Evolutionary conservation across 2,888 invertebrate species (phyloP).

Genomic region (Himalopsyche anomala): DNA sequence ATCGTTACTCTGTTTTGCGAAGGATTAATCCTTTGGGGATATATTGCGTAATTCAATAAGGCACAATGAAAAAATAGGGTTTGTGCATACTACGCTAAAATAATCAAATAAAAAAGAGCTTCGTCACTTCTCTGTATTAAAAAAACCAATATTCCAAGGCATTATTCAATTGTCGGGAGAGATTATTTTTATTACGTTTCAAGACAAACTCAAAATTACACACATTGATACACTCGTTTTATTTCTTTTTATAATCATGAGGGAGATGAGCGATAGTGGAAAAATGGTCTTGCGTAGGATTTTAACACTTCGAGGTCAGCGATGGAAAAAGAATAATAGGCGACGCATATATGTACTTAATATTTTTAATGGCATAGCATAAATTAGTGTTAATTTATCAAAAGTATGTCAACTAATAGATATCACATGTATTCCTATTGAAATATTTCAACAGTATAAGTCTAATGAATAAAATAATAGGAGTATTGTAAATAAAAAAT

Average conservation of each 20-base stretch:
- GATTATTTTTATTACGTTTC: conserved; percentile 27
- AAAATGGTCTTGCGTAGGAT: conserved; percentile 3
- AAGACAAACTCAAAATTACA: conserved; percentile 18
- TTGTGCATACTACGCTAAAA: not conserved
- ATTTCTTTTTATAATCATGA: conserved; percentile 32
- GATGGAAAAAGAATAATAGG: not conserved
- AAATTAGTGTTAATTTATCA: too few relatives aligned
- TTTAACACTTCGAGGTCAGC: not conserved
- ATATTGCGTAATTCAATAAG: not conserved
- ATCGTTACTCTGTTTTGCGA: not conserved
- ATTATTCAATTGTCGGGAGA: not conserved
- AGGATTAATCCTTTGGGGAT: not conserved
- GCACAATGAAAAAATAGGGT: not conserved
- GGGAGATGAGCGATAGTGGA: conserved; percentile 26
- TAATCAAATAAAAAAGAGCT: not conserved
- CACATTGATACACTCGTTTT: conserved; percentile 1
- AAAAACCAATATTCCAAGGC: not conserved
- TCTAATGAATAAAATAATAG: too few relatives aligned
- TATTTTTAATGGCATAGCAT: too few relatives aligned
- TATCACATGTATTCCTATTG: too few relatives aligned
- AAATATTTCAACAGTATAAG: too few relatives aligned
- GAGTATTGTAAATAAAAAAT: too few relatives aligned
- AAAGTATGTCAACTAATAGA: too few relatives aligned
- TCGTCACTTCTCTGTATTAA: not conserved
- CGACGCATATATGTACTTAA: too few relatives aligned